Percentiles rank a stretch among this genome's conserved stretches.
Evolutionary conservation across 2,797 vertebrate species (phyloP).

Genomic region (Anableps anableps): DNA sequence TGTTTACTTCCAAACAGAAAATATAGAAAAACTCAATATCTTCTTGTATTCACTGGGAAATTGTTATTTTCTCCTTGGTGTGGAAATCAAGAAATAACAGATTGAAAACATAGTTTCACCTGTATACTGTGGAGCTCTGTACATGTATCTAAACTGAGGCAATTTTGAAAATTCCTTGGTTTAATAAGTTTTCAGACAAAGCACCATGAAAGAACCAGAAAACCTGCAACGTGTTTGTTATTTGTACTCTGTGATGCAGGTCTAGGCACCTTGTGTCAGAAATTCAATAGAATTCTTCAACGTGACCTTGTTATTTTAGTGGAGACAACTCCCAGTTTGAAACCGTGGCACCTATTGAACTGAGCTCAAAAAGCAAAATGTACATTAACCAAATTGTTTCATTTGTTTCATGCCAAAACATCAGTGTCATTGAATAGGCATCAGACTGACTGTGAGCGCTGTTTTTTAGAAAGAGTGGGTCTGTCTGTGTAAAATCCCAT

Average conservation of each 20-base stretch:
- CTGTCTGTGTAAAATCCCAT: neutral
- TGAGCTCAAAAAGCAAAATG: neutral
- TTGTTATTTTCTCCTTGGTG: neutral
- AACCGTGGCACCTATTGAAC: neutral
- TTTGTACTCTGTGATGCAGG: neutral
- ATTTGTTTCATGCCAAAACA: neutral
- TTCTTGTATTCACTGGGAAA: neutral
- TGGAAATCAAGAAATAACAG: conserved; percentile 1
- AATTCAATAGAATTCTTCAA: conserved; percentile 15
- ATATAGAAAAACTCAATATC: neutral
- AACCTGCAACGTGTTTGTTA: conserved; percentile 10
- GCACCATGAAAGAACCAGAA: conserved; percentile 12
- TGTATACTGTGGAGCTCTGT: neutral
- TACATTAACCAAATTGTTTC: neutral
- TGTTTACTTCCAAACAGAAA: neutral
- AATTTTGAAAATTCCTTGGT: conserved; percentile 9
- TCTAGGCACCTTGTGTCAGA: conserved; percentile 2
- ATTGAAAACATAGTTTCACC: neutral
- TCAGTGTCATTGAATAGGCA: neutral
- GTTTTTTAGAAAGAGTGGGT: neutral
- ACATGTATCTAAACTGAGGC: neutral
- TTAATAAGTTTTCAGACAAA: conserved; percentile 11
- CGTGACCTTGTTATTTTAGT: conserved; percentile 3
- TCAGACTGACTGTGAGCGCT: neutral
- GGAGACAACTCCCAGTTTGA: neutral